Conservation (phyloP, 92 coral and sea anemone genomes). For the Porites lobata region DNA sequence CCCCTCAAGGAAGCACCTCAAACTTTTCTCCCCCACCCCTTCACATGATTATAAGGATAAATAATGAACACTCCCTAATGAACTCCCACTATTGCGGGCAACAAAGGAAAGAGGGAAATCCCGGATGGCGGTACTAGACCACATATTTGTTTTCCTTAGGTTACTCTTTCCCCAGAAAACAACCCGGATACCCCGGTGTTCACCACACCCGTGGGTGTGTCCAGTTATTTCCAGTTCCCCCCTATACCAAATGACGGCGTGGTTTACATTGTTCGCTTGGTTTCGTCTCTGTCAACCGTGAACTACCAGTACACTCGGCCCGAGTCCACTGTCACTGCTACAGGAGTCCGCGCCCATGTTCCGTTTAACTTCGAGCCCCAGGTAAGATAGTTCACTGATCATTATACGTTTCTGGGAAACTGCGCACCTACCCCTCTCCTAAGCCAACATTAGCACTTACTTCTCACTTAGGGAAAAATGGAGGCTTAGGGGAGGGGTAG, state of each 20-base stretch:
- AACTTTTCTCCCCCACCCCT: no score
- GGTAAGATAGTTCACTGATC: constrained; percentile 49
- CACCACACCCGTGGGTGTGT: constrained; percentile 87
- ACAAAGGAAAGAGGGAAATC: no score
- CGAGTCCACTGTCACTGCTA: constrained; percentile 88
- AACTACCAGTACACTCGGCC: constrained; percentile 79
- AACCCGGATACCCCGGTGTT: constrained; percentile 91
- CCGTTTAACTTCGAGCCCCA: constrained; percentile 86
- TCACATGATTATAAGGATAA: no score
- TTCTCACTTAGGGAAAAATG: no score
- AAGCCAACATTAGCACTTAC: no score
- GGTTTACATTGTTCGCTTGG: constrained; percentile 93
- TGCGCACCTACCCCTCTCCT: no score
- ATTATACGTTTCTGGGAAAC: no score
- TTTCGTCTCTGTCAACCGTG: constrained; percentile 84
- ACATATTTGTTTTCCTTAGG: constrained; percentile 48
- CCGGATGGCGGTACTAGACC: no score
- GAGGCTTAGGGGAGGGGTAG: no score
- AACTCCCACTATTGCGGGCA: no score
- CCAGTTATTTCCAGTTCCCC: constrained; percentile 97
- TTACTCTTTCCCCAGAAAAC: constrained; percentile 87
- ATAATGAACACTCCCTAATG: no score
- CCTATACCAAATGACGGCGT: constrained; percentile 92
- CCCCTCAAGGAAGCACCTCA: no score
- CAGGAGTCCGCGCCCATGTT: constrained; percentile 92